These are phyloP conservation scores for Chionodraco myersi DNA, from an alignment of 2,113 vertebrate genomes.

Conservation along the genomic window DNA sequence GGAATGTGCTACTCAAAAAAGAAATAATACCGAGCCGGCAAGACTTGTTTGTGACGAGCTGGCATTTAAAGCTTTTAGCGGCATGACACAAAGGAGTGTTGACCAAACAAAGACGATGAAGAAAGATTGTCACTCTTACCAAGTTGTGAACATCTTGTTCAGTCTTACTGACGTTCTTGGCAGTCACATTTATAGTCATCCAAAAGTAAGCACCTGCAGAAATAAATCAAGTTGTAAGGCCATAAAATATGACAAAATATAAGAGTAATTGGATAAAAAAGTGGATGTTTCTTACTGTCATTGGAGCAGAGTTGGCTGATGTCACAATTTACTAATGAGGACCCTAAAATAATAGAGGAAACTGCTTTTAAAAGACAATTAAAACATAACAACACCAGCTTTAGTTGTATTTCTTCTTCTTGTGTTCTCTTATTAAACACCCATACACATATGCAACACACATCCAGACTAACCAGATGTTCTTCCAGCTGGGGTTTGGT, in stretches of 20 bases:
- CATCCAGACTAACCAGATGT: conserved; percentile 1
- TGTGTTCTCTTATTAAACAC: background rate
- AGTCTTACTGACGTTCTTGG: background rate
- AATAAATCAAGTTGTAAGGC: background rate
- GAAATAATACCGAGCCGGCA: background rate
- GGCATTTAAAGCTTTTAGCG: conserved; percentile 16
- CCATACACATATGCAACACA: background rate
- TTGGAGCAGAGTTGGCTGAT: conserved; percentile 66
- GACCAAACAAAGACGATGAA: background rate
- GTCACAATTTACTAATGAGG: conserved; percentile 54
- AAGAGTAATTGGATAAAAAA: background rate
- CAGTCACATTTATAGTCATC: conserved; percentile 61
- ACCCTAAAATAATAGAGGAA: conserved; percentile 33
- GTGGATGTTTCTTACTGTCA: conserved; percentile 55
- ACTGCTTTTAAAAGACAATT: background rate
- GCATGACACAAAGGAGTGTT: background rate
- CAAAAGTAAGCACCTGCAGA: conserved; percentile 74
- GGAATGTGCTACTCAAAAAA: background rate
- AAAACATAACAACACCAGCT: background rate
- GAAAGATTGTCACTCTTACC: conserved; percentile 55
- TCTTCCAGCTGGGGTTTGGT: background rate
- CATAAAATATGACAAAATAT: background rate
- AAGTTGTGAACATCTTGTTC: conserved; percentile 35
- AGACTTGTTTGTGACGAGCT: conserved; percentile 19
- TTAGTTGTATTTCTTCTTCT: background rate